Evolutionary conservation across 2,797 vertebrate genomes (phyloP), one percentile per base, ranked within the genome.

Genomic region (Alcedo quadribrachys): DNA sequence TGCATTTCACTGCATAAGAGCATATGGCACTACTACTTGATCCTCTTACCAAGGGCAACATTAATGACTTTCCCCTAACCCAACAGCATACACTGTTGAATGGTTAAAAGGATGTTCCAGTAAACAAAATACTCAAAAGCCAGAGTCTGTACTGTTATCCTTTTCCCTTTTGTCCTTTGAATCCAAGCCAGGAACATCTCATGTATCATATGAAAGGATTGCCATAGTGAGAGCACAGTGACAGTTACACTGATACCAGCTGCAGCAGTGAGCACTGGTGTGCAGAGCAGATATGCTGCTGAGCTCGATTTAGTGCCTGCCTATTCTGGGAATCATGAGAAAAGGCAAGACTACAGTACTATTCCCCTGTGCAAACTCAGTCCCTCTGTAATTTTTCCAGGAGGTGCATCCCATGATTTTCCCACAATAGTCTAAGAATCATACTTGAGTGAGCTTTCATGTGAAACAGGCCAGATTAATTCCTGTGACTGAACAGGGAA

Each of bases 121-220:
- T 79, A 95, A 96, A 93, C 66, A 94, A 95, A 96, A 89, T 57
- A 70, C 33, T 45, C 86, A 89, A 92, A 90, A 93, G 32, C 66
- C 82, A 33, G 81, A 55, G 67, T 5, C 73, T 82, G 21, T 75
- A 78, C 54, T 62, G 93, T 87, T 83, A 90, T 90, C 81, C 86
- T 81, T 90, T 53, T 93, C 79, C 55, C 73, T 73, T 92, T 60
- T 93, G 86, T 86, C 83, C 94, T 92, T 79, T 94, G 92, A 93
- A 83, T 81, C 45, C 63, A 76, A 63, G 93, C 88, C 94, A 93
- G 84, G 79, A 93, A 83, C 74, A 83, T 85, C 93, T 94, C 88
- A 54, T 32, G 40, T 73, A 48, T 87, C 84, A 63, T 50, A 61
- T 25, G 84, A 87, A 94, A 90, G 81, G 61, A 75, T 7, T 66